A percentile compares a stretch with the other conserved stretches of the same genome.
These are phyloP conservation scores for Catalaphyllia jardinei DNA, from an alignment of 64 coral and sea anemone genomes.

Conservation along the genomic window DNA sequence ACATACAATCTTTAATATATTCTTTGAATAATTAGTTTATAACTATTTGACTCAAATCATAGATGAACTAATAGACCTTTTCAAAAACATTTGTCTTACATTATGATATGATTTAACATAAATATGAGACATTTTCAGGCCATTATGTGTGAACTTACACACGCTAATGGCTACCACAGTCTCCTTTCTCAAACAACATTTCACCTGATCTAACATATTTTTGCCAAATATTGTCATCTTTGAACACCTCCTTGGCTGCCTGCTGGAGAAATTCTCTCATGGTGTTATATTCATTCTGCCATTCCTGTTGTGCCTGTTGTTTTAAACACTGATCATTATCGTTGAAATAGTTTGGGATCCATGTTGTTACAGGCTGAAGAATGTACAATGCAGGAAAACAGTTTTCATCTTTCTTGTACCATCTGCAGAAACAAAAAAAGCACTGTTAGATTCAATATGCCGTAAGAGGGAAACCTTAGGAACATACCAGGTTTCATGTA, in stretches of 20 bases:
- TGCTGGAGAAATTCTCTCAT: constrained; percentile 28
- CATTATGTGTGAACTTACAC: too few relatives aligned
- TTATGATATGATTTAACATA: too few relatives aligned
- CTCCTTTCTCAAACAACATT: neutral
- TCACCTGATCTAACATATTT: constrained; percentile 76
- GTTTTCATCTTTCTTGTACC: constrained; percentile 78
- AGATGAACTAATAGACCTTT: too few relatives aligned
- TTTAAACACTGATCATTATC: neutral
- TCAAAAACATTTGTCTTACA: too few relatives aligned
- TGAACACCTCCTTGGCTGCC: constrained; percentile 31
- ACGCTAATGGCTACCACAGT: too few relatives aligned
- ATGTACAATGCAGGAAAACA: constrained; percentile 72
- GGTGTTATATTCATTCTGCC: constrained; percentile 32
- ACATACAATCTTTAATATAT: too few relatives aligned
- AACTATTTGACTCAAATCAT: too few relatives aligned
- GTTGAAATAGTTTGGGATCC: constrained; percentile 65
- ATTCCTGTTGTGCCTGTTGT: constrained; percentile 29
- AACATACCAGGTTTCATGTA: neutral
- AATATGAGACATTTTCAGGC: too few relatives aligned
- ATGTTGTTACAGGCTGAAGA: constrained; percentile 77
- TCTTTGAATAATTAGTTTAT: too few relatives aligned
- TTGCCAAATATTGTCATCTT: constrained; percentile 28
- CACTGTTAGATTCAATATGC: neutral
- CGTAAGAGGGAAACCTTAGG: neutral
- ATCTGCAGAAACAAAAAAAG: constrained; percentile 26